Evolutionary conservation across 2,888 invertebrate species (phyloP), one percentile per base, ranked within the genome.

Genomic region (Heliothis peltigera): DNA sequence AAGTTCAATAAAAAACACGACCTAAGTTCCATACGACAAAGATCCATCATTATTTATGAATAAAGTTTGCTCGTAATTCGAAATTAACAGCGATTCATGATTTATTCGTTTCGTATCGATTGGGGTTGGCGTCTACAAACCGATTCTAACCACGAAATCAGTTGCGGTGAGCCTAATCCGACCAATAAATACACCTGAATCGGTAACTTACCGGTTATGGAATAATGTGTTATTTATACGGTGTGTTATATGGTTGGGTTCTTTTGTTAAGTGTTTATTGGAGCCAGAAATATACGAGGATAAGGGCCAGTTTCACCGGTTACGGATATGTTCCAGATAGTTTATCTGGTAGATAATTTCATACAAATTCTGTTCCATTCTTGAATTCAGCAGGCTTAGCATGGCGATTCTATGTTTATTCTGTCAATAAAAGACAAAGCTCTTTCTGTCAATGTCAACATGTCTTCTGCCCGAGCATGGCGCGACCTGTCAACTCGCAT

Each of bases 61-160:
- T 49, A 1, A 43, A 43, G 25, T 18, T 55, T 18, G 7, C 18
- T 55, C 5, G 15, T 7, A 18, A 28, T 18, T 44, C 17, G 39
- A 21, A 32, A 62, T 64, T 22, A 53, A 57, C 47, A 35, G n/a
- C 5, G 12, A 15, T 56, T 56, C 54, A 60, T 60, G 44, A 63
- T 61, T 72, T 61, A 69, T 66, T 75, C 35, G 48, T 42, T 39
- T 52, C 17, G 52, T 51, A 66, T 77, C 57, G 61, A 67, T 75
- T 63, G 28, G 5, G 39, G 19, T 57, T 49, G 42, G 39, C n/a
- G 7, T n/a, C 35, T 35, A 22, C 48, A 39, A 48, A 64, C 64
- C 18, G 15, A 42, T 49, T 49, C 12, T 1, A 43, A 61, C 60
- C 49, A 28, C 69, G 19, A 42, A 78, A 78, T 73, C 55, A 48